Base-by-base conservation (phyloP, 2,888 invertebrate genomes). In the Tipula helvola region DNA sequence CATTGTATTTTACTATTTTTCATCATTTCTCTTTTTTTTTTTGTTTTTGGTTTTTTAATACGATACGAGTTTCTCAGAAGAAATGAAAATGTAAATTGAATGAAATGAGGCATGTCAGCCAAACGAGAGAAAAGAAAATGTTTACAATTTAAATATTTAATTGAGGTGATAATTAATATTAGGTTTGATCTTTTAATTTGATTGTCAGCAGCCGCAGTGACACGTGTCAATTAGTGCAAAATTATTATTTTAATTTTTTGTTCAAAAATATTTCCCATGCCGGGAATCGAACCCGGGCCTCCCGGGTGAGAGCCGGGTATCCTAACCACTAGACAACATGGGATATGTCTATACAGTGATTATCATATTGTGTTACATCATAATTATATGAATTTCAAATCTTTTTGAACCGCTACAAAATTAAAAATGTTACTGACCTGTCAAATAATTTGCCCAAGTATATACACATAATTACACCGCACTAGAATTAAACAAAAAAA, bases 241-340 rank as follows among this genome's bases (percentile, higher is more conserved):
- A 41, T 41, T 41, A 41, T 41, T 41, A 41, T 41, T 41, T 41
- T 41, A 41, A 10, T 28, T 28, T 28, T 28, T 2, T 28, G 28
- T 28, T 28, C 41, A 41, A 41, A 41, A 41, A 41, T 41, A 52
- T 16, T 85, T 85, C 85, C 85, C 85, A 85, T 85, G 85, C 85
- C 85, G 85, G 85, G 85, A 85, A 85, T 85, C 85, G 85, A 85
- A 85, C 85, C 85, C 85, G 44, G 85, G 85, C 85, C 85, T 85
- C 10, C 44, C 10, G 85, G 85, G 85, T 85, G 85, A 85, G 18
- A 85, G 85, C 85, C 85, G 10, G 85, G 10, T 85, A 85, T 85
- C 85, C 85, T 85, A 85, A 18, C 85, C 85, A 85, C 85, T 85
- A 85, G 85, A 85, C 85, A 85, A 85, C 85, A 85, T 85, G 85